These are phyloP conservation scores for Sialis lutaria DNA, from an alignment of 2,888 invertebrate genomes.

Conservation along the genomic window DNA sequence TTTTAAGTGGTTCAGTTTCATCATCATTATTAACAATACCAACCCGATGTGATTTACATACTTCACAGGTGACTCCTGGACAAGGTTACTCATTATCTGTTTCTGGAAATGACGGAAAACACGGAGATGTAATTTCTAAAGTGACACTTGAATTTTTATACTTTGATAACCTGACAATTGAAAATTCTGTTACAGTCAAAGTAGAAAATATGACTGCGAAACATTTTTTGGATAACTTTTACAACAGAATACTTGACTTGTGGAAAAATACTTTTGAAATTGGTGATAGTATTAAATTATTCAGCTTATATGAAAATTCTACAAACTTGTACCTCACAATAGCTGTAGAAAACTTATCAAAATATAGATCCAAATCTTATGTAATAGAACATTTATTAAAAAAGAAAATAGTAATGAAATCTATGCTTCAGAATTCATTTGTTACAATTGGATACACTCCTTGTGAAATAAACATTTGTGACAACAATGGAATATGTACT, in stretches of 20 bases:
- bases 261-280: conserved; percentile 46
- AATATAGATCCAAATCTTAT: conserved; percentile 44
- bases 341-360: conserved; percentile 38
- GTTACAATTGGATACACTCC: conserved; percentile 61
- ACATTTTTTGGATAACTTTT: conserved; percentile 59
- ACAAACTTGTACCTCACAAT: conserved; percentile 52
- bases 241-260: conserved; percentile 52
- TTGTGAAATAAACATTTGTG: conserved; percentile 52
- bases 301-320: conserved; percentile 53
- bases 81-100: conserved; percentile 63
- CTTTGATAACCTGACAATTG: conserved; percentile 66
- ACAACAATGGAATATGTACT: conserved; percentile 62
- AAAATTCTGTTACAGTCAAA: conserved; percentile 63
- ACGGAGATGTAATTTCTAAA: conserved; percentile 71
- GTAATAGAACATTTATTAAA: conserved; percentile 44
- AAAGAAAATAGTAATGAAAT: conserved; percentile 44
- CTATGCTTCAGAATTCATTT: conserved; percentile 39
- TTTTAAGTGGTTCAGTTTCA: conserved; percentile 44
- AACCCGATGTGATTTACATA: conserved; percentile 61
- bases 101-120: conserved; percentile 78
- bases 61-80: conserved; percentile 50
- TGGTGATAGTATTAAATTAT: conserved; percentile 47
- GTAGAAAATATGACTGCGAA: conserved; percentile 56
- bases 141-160: conserved; percentile 66
- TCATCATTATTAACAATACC: conserved; percentile 49